Base-by-base conservation (phyloP, 2,113 vertebrate species). In the Colius striatus region DNA sequence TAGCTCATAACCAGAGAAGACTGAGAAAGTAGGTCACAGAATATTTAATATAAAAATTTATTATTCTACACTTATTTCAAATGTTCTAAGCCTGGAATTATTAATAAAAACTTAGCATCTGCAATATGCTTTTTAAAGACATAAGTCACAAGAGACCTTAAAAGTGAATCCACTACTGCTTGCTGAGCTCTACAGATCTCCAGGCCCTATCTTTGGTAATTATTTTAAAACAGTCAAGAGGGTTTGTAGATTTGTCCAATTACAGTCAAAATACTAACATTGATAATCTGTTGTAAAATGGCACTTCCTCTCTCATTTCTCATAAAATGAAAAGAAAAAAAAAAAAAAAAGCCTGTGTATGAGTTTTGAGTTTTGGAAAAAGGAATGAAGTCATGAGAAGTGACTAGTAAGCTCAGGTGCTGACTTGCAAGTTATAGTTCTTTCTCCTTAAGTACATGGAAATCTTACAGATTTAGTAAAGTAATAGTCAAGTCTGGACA, bases 71-170 rank as follows among this genome's bases (percentile, higher is more conserved):
- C 16, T 94, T 87, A 67, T 55, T 93, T 93, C 67, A 93, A 53
- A 79, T 73, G 45, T 90, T 94, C 47, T 50, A 85, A 94, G 71
- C 13, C 63, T 62, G 10, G n/a, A 93, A 92, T 94, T 54, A 77
- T 88, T 91, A 95, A 95, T 92, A 95, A 79, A 92, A 96, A 88
- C 71, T 84, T 77, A 92, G 47, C 71, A 92, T 83, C 68, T 92
- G 20, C 53, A 90, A 90, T 92, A 84, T 32, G 26, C 26, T 90
- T 94, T 92, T 87, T 66, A 91, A 92, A 90, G 73, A 84, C 61
- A 70, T 34, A 58, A 91, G n/a, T 84, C 91, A 88, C 74, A 83
- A 62, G 94, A 90, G 90, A 92, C 58, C n/a, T 89, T 82, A 58
- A 89, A 93, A 93, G 60, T 71, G 93, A 87, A 95, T 94, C 84